A percentile compares a stretch with the other conserved stretches of the same genome.
Conservation (phyloP, 2,888 invertebrate genomes). For the Eupithecia insigniata region DNA sequence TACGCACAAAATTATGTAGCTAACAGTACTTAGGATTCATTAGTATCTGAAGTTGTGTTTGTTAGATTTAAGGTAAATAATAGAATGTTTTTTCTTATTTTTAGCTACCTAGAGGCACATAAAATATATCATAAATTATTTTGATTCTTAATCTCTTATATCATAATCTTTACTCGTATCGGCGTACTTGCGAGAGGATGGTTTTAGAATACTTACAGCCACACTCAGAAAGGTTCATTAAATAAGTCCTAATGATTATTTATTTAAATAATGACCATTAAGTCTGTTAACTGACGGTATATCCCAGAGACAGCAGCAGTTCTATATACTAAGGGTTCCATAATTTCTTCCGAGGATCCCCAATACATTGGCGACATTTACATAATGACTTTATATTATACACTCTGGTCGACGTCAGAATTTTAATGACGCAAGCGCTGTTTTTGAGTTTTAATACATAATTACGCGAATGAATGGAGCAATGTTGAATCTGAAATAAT, state of each 20-base stretch:
- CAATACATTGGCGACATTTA: constrained; percentile 60
- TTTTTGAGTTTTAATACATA: constrained; percentile 54
- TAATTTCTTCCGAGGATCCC: constrained; percentile 16
- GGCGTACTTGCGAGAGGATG: background rate
- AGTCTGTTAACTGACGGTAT: too few relatives aligned
- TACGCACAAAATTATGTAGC: too few relatives aligned
- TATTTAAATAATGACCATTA: too few relatives aligned
- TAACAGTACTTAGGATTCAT: too few relatives aligned
- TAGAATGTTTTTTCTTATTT: too few relatives aligned
- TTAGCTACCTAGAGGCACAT: too few relatives aligned
- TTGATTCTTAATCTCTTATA: background rate
- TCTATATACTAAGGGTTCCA: background rate
- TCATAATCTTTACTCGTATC: background rate
- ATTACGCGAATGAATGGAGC: constrained; percentile 41
- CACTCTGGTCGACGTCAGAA: constrained; percentile 67
- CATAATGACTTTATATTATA: constrained; percentile 83
- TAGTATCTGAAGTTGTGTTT: too few relatives aligned
- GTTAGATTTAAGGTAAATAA: too few relatives aligned
- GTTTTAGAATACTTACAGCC: background rate
- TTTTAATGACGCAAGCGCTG: constrained; percentile 69
- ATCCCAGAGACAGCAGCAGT: too few relatives aligned
- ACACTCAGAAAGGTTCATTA: too few relatives aligned
- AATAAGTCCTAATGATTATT: too few relatives aligned
- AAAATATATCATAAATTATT: too few relatives aligned
- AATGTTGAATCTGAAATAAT: constrained; percentile 31